phyloP scores from a whole-genome alignment of 2,797 vertebrate genomes.

The Melanotaenia nigrans region DNA sequence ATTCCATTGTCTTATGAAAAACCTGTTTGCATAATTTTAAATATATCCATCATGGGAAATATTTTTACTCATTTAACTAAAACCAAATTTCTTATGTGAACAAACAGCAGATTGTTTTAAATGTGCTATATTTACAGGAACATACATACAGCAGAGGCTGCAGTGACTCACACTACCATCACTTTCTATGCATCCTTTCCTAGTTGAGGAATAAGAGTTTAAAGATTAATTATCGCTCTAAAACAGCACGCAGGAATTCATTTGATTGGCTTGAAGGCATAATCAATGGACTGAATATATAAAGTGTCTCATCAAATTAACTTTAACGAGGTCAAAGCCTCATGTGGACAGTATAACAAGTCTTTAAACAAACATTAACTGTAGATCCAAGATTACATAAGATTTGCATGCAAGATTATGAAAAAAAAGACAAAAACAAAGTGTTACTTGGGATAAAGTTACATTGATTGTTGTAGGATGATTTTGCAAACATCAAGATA shows the following conservation, averaged over 20 bases:
- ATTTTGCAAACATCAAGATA: background rate
- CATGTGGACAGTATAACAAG: background rate
- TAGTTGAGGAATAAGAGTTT: background rate
- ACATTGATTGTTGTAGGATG: background rate
- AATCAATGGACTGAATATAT: constrained; percentile 13
- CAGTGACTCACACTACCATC: background rate
- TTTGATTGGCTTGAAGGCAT: constrained; percentile 9
- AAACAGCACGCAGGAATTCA: background rate
- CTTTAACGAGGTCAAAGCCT: background rate
- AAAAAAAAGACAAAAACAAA: background rate
- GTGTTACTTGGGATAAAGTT: background rate
- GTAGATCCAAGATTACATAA: background rate
- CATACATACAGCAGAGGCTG: background rate
- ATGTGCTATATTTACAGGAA: background rate
- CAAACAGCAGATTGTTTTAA: background rate
- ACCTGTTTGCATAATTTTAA: constrained; percentile 9
- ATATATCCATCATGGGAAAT: constrained; percentile 7
- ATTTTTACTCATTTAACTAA: background rate
- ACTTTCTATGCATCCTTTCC: background rate
- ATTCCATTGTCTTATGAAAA: background rate
- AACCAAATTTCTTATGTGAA: constrained; percentile 6
- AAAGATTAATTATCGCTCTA: constrained; percentile 6
- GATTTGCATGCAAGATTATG: background rate
- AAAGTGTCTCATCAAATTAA: background rate
- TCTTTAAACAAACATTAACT: background rate